These are phyloP conservation scores for Antigone vipio DNA, from an alignment of 2,113 vertebrate species.

Conservation along the genomic window DNA sequence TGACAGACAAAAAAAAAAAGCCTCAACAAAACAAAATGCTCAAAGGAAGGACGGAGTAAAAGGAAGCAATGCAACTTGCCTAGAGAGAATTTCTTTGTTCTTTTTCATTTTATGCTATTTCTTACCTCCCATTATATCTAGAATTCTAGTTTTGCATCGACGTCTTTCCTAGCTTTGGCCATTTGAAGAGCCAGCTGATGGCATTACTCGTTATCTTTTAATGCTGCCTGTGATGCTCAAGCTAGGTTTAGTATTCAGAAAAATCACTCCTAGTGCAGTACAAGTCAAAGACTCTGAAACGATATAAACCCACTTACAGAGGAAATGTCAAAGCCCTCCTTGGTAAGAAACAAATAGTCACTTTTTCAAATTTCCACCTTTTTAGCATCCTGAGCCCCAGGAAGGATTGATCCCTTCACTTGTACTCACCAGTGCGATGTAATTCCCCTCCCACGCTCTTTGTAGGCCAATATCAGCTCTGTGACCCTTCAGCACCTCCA, in stretches of 20 bases:
- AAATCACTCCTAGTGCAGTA: not conserved
- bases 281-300: not conserved
- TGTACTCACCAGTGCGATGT: slow-evolving; percentile 81
- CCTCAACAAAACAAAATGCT: not conserved
- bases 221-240: not conserved
- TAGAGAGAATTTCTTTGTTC: not conserved
- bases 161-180: not conserved
- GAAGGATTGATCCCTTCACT: accelerated
- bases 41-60: not conserved
- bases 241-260: not conserved
- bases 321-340: not conserved
- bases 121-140: not conserved
- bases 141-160: not conserved
- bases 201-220: not conserved
- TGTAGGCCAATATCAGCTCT: slow-evolving; percentile 89
- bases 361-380: not conserved
- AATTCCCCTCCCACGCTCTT: slow-evolving; percentile 93
- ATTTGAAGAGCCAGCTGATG: not conserved
- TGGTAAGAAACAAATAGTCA: not conserved
- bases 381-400: not conserved
- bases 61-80: not conserved
- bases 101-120: not conserved
- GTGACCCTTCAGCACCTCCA: slow-evolving; percentile 92
- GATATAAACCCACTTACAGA: not conserved
- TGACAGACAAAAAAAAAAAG: not conserved